These are phyloP conservation scores for Cartodere bifasciata DNA, from an alignment of 2,888 invertebrate species.

Conservation along the genomic window DNA sequence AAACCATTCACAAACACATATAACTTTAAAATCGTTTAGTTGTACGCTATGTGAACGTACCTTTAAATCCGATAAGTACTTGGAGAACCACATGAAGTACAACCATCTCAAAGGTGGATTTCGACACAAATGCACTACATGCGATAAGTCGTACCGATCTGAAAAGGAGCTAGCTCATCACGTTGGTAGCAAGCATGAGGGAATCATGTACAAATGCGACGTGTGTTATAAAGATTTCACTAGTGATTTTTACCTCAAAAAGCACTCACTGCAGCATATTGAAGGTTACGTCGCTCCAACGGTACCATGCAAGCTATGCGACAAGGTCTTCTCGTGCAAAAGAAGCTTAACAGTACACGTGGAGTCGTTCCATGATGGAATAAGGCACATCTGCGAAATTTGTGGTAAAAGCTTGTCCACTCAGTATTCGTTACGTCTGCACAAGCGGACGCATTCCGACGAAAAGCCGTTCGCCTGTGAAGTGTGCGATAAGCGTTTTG, in stretches of 20 bases:
- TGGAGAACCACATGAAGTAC: slow-evolving; percentile 12
- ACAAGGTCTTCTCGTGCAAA: slow-evolving; percentile 13
- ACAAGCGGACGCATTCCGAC: slow-evolving; percentile 32
- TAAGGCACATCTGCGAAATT: slow-evolving; percentile 18
- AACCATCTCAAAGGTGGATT: slow-evolving; percentile 31
- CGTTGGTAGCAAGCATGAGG: slow-evolving; percentile 10
- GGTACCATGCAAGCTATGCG: slow-evolving; percentile 11
- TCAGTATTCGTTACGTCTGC: slow-evolving; percentile 15
- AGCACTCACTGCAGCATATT: slow-evolving; percentile 13
- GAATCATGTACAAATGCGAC: slow-evolving; percentile 13
- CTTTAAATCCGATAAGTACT: slow-evolving; percentile 10
- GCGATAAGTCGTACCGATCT: slow-evolving; percentile 11
- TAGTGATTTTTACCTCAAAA: slow-evolving; percentile 11
- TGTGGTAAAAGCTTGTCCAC: slow-evolving; percentile 22
- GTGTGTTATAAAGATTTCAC: slow-evolving; percentile 13
- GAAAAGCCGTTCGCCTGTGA: slow-evolving; percentile 41
- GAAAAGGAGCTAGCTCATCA: slow-evolving; percentile 10
- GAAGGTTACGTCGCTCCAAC: slow-evolving; percentile 10
- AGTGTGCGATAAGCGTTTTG: slow-evolving; percentile 41
- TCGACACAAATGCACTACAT: slow-evolving; percentile 9
- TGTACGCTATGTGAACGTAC: slow-evolving; percentile 11
- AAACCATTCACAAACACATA: slow-evolving; percentile 9
- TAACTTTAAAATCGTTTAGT: slow-evolving; percentile 8
- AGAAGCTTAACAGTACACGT: slow-evolving; percentile 13
- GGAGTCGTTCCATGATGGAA: slow-evolving; percentile 11